Conservation (phyloP, 2,888 invertebrate genomes). For the Scaptodrosophila latifasciaeformis region DNA sequence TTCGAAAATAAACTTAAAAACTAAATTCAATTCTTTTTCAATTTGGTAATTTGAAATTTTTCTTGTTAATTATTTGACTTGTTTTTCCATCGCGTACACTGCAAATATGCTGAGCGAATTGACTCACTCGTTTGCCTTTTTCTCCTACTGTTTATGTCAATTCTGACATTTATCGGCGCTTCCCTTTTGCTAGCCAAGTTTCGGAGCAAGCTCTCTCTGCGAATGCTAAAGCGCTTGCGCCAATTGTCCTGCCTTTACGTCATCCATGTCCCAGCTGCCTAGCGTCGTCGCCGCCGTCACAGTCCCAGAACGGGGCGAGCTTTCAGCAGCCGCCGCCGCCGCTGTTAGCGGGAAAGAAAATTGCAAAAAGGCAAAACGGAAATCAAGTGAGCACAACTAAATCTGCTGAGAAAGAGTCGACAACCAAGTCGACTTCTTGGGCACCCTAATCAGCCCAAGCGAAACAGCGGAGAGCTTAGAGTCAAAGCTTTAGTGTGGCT, state of each 20-base stretch:
- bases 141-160: slow-evolving; percentile 63
- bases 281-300: no score
- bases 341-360: slow-evolving; percentile 40
- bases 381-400: slow-evolving; percentile 12
- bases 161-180: slow-evolving; percentile 55
- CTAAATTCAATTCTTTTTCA: slow-evolving; percentile 10
- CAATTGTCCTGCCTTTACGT: slow-evolving; percentile 46
- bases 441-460: no score
- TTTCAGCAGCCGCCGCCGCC: slow-evolving; percentile 31
- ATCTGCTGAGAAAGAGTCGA: no score
- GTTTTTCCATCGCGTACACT: no score
- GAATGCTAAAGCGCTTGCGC: slow-evolving; percentile 3
- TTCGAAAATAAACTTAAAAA: slow-evolving; percentile 32
- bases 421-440: no score
- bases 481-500: slow-evolving; percentile 28
- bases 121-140: slow-evolving; percentile 57
- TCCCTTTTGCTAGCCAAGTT: slow-evolving; percentile 10
- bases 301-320: no score
- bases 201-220: slow-evolving; percentile 6
- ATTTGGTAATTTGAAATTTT: background rate
- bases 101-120: slow-evolving; percentile 54
- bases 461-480: no score
- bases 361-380: slow-evolving; percentile 1
- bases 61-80: slow-evolving; percentile 1
- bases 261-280: no score